Conservation (phyloP, 2,888 invertebrate genomes). For the Spicauda simplicius region DNA sequence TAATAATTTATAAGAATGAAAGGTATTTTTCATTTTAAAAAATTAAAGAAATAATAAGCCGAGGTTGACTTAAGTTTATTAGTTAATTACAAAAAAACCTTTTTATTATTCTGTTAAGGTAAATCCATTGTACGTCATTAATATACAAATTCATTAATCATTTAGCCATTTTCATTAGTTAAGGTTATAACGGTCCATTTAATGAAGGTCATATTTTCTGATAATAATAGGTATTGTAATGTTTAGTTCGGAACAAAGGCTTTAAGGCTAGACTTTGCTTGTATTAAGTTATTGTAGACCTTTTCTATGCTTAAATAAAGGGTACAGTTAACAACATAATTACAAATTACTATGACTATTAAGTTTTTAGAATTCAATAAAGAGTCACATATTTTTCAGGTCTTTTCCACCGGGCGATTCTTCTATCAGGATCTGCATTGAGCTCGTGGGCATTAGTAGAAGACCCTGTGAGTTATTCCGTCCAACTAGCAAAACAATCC, state of each 20-base stretch:
- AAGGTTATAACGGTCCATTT: constrained; percentile 17
- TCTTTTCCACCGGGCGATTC: constrained; percentile 94
- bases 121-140: constrained; percentile 11
- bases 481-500: constrained; percentile 91
- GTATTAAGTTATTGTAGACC: not conserved
- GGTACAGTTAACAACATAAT: not conserved
- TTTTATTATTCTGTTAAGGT: constrained; percentile 17
- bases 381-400: constrained; percentile 79
- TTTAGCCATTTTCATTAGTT: constrained; percentile 23
- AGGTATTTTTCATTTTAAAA: not conserved
- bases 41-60: not conserved
- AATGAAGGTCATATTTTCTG: constrained; percentile 7
- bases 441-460: constrained; percentile 96
- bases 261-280: not conserved
- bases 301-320: not conserved
- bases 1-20: no score
- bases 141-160: constrained; percentile 25
- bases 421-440: constrained; percentile 94
- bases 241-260: not conserved
- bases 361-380: not conserved
- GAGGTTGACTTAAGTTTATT: not conserved
- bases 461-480: constrained; percentile 93
- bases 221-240: constrained; percentile 5
- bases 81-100: constrained; percentile 1
- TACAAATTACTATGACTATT: not conserved